Evolutionary conservation across 2,888 invertebrate species (phyloP), one percentile per base, ranked within the genome.

Genomic region (Scaptomyza tumidula): DNA sequence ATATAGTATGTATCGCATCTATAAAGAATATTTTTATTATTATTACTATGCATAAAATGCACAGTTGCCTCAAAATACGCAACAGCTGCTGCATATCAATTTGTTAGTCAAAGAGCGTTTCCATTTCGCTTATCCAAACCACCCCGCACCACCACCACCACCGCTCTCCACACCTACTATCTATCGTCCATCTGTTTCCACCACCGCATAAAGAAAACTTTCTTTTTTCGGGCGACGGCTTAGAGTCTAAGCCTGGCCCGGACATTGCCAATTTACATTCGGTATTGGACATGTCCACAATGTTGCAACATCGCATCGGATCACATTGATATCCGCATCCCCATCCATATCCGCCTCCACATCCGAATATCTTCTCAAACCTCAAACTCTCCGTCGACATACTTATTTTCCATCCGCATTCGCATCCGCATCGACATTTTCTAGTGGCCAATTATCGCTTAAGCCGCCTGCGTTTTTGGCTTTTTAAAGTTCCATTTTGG

Each of bases 31-130:
- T 66, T 71, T 68, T 87, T 77, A 84, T 84, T 80, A 85, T 89
- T 88, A 87, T 84, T 88, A 84, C 83, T 66, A 79, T 79, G 66
- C 70, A 48, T 55, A 46, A 58, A 48, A 79, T 88, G 83, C 86
- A 79, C 65, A 55, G 70, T 56, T 49, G 65, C 11, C 44, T 33
- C 55, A 62, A 71, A 71, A 67, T 33, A 76, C 66, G 82, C 88
- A 84, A 84, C 83, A 84, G 81, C 83, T 89, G 83, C 83, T 88
- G 89, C 83, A 84, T 84, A 88, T 85, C 89, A 84, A 84, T 84
- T 88, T 78, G 69, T 73, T 52, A 39, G 64, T 56, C 52, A 53
- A 53, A 41, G 29, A 57, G 57, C 62, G 44, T 61, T 61, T 60
- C 55, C 68, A 52, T 56, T 54, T n/a, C 35, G 50, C 50, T 50